Base-by-base conservation (phyloP, 2,888 invertebrate species). In the Teinopalpus imperialis region DNA sequence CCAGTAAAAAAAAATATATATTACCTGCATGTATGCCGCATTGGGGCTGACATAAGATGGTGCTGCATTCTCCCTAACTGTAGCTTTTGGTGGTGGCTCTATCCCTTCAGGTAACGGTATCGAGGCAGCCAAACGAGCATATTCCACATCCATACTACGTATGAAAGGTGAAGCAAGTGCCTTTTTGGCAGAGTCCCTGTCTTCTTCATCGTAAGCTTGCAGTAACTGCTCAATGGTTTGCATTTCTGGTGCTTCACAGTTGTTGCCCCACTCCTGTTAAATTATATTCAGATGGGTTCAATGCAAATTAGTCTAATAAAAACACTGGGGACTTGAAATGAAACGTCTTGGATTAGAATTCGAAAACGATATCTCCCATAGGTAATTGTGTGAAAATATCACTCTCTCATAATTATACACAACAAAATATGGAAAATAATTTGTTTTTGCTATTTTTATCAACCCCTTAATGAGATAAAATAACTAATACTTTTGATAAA, bases 111-210 rank as follows among this genome's bases (percentile, higher is more conserved):
- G 86, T 48, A 86, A 56, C 0, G 78, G 80, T 1, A 87, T 61
- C 2, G 53, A 52, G 5, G 57, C 52, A 0, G 86, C 82, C 18
- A 87, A 59, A 52, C 94, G 91, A 0, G 96, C 91, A 70, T 96
- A 97, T 71, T 97, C 97, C 3, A 97, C 94, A 74, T 97, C 97
- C 97, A 97, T 96, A 71, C 95, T 95, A 52, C 95, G 93, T 43
- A 97, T 96, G 73, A 97, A 97, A 0, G 97, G 94, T 54, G 93
- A 93, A 46, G 92, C 91, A 1, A 97, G 82, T 0, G 96, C 96
- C 29, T 90, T 80, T 57, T 91, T 90, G 0, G 95, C 95, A n/a
- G 91, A 83, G 29, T 96, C 95, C 0, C 94, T 90, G 74, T 97
- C 97, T 65, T 96, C 95, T 59, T 97, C 96, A 59, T 97, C 97